phyloP scores from a whole-genome alignment of 2,113 vertebrate species.

The Gavialis gangeticus region DNA sequence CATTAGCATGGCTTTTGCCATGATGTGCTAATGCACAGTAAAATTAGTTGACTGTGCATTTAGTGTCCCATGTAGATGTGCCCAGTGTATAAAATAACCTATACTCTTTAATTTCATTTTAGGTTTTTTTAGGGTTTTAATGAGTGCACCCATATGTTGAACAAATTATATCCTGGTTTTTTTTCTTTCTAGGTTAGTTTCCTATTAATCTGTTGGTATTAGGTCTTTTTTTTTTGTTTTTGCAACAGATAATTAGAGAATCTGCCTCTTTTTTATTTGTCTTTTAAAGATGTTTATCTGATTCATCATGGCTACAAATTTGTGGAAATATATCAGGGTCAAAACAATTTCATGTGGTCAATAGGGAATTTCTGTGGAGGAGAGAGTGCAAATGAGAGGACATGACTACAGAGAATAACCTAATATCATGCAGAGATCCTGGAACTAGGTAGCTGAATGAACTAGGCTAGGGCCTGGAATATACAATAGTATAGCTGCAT shows the following conservation, averaged over 20 bases:
- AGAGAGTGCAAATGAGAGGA: not conserved
- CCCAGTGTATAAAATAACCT: not conserved
- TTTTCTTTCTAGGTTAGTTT: not conserved
- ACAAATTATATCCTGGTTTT: not conserved
- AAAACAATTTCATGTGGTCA: not conserved
- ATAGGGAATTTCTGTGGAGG: not conserved
- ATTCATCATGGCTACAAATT: too few species aligned
- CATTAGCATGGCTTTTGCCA: too few species aligned
- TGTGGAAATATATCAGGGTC: not conserved
- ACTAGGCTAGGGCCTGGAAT: too few species aligned
- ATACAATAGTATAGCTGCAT: too few species aligned
- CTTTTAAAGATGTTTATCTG: too few species aligned
- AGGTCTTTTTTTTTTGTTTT: not conserved
- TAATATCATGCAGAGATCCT: accelerated
- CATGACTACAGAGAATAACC: not conserved
- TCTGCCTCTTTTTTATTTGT: not conserved
- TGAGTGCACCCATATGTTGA: not conserved
- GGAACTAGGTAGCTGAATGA: not conserved
- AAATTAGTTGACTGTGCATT: too few species aligned
- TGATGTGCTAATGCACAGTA: too few species aligned
- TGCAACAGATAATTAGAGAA: not conserved
- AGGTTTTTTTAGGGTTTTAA: not conserved
- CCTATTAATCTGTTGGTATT: not conserved
- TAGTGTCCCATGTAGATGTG: too few species aligned
- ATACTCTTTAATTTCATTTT: not conserved